Percentiles rank a stretch among this genome's conserved stretches.
phyloP scores from a whole-genome alignment of 1,140 invertebrate species.

The Listronotus bonariensis region DNA sequence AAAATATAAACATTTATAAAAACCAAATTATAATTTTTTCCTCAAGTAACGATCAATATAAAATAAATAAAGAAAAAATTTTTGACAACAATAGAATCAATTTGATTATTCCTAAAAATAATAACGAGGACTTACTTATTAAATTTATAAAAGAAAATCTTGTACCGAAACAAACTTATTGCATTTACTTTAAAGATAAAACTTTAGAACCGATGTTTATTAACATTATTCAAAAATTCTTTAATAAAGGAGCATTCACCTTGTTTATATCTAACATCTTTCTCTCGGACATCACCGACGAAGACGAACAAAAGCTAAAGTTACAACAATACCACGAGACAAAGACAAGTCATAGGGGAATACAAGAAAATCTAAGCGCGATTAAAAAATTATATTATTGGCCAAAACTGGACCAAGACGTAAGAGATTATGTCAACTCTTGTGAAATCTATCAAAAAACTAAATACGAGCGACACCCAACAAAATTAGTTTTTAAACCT shows the following conservation, averaged over 20 bases:
- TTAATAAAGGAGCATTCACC: not conserved
- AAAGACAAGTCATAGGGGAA: slow-evolving; percentile 51
- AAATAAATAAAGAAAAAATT: no score
- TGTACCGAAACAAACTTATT: no score
- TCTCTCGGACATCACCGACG: not conserved
- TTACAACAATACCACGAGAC: slow-evolving; percentile 49
- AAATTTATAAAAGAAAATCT: no score
- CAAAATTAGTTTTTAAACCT: slow-evolving; percentile 41
- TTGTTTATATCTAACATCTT: not conserved
- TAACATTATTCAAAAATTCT: no score
- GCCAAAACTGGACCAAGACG: slow-evolving; percentile 49
- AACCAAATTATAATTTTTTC: no score
- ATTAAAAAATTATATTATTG: slow-evolving; percentile 47
- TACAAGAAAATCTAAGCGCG: slow-evolving; percentile 45
- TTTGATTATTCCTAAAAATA: no score
- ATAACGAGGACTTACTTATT: no score
- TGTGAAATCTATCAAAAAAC: slow-evolving; percentile 43
- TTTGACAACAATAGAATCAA: no score
- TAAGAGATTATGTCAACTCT: slow-evolving; percentile 40
- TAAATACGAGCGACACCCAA: slow-evolving; percentile 48
- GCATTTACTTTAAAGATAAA: no score
- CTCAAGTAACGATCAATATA: no score
- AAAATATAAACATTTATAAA: no score
- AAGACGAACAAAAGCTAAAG: slow-evolving; percentile 14
- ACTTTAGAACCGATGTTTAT: no score